Base-by-base conservation (phyloP, 2,888 invertebrate genomes). In the Melanophora roralis region DNA sequence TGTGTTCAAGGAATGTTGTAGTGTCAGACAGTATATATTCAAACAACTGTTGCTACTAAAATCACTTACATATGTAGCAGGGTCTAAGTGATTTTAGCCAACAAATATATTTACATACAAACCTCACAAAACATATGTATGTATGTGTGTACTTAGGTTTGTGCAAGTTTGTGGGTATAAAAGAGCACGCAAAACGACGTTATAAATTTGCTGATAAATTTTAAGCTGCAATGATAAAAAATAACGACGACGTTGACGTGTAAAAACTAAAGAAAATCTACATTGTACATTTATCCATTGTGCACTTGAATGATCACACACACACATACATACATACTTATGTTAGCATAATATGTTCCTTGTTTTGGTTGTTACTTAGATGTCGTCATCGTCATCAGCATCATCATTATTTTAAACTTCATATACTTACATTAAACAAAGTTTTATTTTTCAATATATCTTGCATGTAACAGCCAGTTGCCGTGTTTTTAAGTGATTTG, bases 161-260 rank as follows among this genome's bases (percentile, higher is more conserved):
- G 32, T 19, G 19, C 19, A 1, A n/a, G 27, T 4, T 21, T 71
- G 40, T 76, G 27, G 6, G 4, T 27, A 3, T 27, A 6, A 5
- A 6, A 5, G 27, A 27, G 6, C 6, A 76, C 73, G 67, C 68
- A 73, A 64, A 76, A 68, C 76, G 73, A 73, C 80, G 62, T 80
- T 76, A 80, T 80, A 76, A 80, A 80, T 80, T 76, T 68, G 72
- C 80, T 80, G 80, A 80, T 76, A 75, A 80, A 80, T 80, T 80
- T 76, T 80, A 80, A 80, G 80, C 80, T 59, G 55, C 76, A 80
- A 67, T 76, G 80, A 80, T 76, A 80, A 76, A 72, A 76, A 76
- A 59, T 80, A 80, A 73, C 80, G 67, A 76, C 72, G 72, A 80
- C 72, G 80, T 80, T 76, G 80, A 80, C 76, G 80, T 80, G 76